Evolutionary conservation across 2,797 vertebrate species (phyloP).

Genomic region (Phalanger gymnotis): DNA sequence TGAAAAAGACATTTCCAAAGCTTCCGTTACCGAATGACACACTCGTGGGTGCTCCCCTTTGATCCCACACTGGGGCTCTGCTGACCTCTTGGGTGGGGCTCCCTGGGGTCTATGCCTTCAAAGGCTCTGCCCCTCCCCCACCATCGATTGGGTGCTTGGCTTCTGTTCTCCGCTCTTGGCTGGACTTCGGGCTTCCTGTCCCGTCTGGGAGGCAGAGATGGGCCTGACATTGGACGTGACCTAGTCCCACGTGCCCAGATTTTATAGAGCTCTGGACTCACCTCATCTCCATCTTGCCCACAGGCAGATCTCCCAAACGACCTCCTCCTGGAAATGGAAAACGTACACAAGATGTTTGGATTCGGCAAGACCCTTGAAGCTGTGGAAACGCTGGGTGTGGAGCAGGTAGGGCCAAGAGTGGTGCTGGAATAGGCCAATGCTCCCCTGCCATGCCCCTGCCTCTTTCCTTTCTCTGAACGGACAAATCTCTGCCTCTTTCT

Average conservation of each 20-base stretch:
- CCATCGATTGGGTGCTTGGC: not conserved
- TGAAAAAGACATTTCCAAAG: not conserved
- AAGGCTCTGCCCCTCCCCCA: not conserved
- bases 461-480: not conserved
- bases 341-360: slow-evolving; percentile 85
- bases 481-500: not conserved
- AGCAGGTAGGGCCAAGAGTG: slow-evolving; percentile 16
- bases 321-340: slow-evolving; percentile 76
- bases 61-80: not conserved
- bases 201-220: not conserved
- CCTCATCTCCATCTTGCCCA: not conserved
- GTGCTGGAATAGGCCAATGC: not conserved
- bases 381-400: slow-evolving; percentile 68
- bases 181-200: not conserved
- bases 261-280: not conserved
- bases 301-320: slow-evolving; percentile 80
- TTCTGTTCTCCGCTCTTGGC: not conserved
- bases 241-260: rapidly evolving
- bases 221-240: too few relatives aligned
- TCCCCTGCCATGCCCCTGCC: not conserved
- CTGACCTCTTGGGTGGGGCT: not conserved
- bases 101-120: not conserved
- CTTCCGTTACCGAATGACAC: not conserved
- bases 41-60: not conserved
- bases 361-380: slow-evolving; percentile 76